Conservation (phyloP, 2,888 invertebrate genomes). For the Torymus aiolomorphi region DNA sequence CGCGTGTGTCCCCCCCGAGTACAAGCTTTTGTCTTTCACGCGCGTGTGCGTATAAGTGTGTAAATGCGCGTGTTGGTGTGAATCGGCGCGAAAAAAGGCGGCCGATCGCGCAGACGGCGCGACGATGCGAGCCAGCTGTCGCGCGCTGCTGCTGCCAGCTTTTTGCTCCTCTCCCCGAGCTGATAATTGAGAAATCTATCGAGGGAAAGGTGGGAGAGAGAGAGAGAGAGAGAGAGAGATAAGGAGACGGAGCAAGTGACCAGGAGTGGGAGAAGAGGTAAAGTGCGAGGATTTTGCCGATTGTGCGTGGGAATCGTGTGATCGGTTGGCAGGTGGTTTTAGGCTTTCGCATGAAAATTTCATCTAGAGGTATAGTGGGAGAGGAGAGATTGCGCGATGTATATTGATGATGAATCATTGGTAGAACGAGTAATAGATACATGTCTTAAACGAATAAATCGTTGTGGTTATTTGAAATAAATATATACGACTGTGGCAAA, state of each 20-base stretch:
- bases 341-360: not conserved
- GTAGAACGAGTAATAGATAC: too few species aligned
- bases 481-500: too few species aligned
- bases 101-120: not conserved
- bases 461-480: too few species aligned
- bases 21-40: not conserved
- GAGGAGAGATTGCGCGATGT: too few species aligned
- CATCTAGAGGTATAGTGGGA: too few species aligned
- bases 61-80: not conserved
- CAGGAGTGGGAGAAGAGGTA: conserved; percentile 18
- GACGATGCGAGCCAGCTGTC: conserved; percentile 20
- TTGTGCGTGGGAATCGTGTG: not conserved
- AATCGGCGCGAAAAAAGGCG: conserved; percentile 14
- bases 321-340: not conserved
- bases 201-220: conserved; percentile 40
- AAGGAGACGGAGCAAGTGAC: not conserved
- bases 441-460: too few species aligned
- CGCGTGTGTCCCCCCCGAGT: conserved; percentile 1
- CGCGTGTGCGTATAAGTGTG: conserved; percentile 6
- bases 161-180: conserved; percentile 1
- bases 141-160: conserved; percentile 1
- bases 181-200: conserved; percentile 65
- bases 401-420: too few species aligned
- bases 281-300: not conserved
- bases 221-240: not conserved